A percentile compares a stretch with the other conserved stretches of the same genome.
These are phyloP conservation scores for Phaenicophaeus curvirostris DNA, from an alignment of 2,797 vertebrate species.

Conservation along the genomic window DNA sequence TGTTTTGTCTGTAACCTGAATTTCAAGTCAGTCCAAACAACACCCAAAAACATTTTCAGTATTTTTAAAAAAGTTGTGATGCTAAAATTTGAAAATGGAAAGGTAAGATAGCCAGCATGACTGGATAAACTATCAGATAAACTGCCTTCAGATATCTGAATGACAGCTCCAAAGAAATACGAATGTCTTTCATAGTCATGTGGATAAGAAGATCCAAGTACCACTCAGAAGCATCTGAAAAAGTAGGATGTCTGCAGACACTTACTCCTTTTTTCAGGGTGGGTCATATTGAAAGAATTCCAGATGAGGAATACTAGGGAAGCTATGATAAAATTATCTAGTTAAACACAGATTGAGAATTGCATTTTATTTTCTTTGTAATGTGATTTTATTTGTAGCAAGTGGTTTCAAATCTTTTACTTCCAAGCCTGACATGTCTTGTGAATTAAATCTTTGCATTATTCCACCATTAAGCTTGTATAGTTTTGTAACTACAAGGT, in stretches of 20 bases:
- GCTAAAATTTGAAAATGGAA: not conserved
- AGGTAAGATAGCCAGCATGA: not conserved
- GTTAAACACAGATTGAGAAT: not conserved
- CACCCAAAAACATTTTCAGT: not conserved
- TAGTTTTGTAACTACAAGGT: not conserved
- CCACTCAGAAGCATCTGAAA: not conserved
- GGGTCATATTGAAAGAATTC: not conserved
- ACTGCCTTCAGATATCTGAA: not conserved
- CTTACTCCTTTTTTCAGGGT: not conserved
- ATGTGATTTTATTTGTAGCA: not conserved
- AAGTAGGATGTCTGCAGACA: not conserved
- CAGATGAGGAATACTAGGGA: not conserved
- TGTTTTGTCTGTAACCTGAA: not conserved
- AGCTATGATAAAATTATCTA: not conserved
- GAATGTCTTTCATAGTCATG: not conserved
- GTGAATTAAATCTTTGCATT: not conserved
- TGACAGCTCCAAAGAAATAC: not conserved
- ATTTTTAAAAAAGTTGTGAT: fast-evolving
- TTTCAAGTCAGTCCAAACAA: not conserved
- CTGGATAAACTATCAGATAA: not conserved
- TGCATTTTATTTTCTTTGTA: not conserved
- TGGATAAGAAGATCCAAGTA: not conserved
- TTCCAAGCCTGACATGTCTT: not conserved
- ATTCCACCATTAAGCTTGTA: not conserved
- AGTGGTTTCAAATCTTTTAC: not conserved